Conservation (phyloP, 2,797 vertebrate species). For the Microctenopoma lineatum region DNA sequence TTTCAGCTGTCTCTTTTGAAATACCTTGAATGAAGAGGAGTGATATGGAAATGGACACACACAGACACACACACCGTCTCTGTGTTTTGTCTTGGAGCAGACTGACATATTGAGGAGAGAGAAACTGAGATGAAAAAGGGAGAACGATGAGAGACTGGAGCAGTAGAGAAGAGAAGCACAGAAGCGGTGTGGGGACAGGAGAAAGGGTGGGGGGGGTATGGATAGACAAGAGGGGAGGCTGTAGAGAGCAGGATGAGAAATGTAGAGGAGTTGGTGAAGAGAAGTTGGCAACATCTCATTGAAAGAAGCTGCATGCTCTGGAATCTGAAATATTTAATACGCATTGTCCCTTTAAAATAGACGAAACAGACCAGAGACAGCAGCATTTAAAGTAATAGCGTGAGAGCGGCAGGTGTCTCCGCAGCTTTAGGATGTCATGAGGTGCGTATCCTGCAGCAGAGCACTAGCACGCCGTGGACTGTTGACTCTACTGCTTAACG, state of each 20-base stretch:
- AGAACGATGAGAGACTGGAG: constrained; percentile 35
- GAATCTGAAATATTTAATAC: too few relatives aligned
- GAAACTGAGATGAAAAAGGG: constrained; percentile 19
- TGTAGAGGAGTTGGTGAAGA: too few relatives aligned
- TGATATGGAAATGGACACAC: constrained; percentile 15
- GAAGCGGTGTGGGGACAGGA: neutral
- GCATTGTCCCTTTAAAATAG: too few relatives aligned
- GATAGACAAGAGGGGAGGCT: constrained; percentile 5
- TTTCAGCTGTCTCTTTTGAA: constrained; percentile 14
- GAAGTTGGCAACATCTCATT: too few relatives aligned
- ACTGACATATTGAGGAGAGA: constrained; percentile 13
- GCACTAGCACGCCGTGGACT: constrained; percentile 52
- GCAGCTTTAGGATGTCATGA: constrained; percentile 4
- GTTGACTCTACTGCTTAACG: constrained; percentile 54
- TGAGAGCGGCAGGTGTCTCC: constrained; percentile 3
- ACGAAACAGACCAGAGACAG: too few relatives aligned
- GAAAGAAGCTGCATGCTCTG: too few relatives aligned
- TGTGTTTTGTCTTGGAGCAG: constrained; percentile 34
- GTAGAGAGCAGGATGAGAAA: constrained; percentile 11
- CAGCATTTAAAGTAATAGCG: too few relatives aligned
- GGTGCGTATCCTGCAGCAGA: constrained; percentile 14
- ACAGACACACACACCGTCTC: neutral
- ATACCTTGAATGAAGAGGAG: constrained; percentile 6
- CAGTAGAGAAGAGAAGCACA: constrained; percentile 6
- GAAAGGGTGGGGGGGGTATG: neutral